Percentiles rank a stretch among this genome's conserved stretches.
Evolutionary conservation across 2,888 invertebrate genomes (phyloP).

Genomic region (Galerucella pusilla): DNA sequence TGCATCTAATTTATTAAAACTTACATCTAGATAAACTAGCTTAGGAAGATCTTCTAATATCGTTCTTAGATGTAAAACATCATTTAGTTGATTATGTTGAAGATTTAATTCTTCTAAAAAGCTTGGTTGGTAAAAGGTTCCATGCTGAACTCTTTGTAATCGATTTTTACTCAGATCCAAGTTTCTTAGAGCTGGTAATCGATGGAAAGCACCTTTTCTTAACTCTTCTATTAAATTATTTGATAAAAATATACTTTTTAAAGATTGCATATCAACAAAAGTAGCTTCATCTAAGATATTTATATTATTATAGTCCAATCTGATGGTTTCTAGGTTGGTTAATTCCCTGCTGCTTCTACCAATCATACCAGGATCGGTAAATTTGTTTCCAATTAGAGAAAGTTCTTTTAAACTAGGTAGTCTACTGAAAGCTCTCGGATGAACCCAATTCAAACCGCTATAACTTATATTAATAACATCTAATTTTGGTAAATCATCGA

Average conservation of each 20-base stretch:
- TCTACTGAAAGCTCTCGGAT: conserved; percentile 79
- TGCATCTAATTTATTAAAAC: conserved; percentile 79
- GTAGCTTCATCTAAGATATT: conserved; percentile 79
- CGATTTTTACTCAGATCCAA: conserved; percentile 83
- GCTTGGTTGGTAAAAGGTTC: conserved; percentile 81
- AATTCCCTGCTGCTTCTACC: conserved; percentile 82
- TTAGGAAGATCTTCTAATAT: conserved; percentile 82
- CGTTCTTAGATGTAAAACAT: conserved; percentile 79
- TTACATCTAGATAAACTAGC: conserved; percentile 81
- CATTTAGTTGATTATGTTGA: conserved; percentile 80
- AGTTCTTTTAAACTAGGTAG: conserved; percentile 78
- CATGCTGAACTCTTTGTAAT: conserved; percentile 81
- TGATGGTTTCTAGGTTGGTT: conserved; percentile 74
- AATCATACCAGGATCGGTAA: conserved; percentile 84
- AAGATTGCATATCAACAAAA: conserved; percentile 80
- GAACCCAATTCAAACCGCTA: conserved; percentile 81
- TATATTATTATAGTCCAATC: conserved; percentile 78
- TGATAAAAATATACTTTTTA: conserved; percentile 76
- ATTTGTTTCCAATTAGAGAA: conserved; percentile 77
- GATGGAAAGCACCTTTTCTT: conserved; percentile 83
- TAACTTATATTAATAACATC: conserved; percentile 79
- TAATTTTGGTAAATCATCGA: conserved; percentile 72
- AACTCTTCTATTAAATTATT: conserved; percentile 81
- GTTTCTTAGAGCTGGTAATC: conserved; percentile 77
- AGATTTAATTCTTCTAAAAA: conserved; percentile 83